A percentile compares a stretch with the other conserved stretches of the same genome.
Conservation (phyloP, 2,797 vertebrate genomes). For the Momotus momota region DNA sequence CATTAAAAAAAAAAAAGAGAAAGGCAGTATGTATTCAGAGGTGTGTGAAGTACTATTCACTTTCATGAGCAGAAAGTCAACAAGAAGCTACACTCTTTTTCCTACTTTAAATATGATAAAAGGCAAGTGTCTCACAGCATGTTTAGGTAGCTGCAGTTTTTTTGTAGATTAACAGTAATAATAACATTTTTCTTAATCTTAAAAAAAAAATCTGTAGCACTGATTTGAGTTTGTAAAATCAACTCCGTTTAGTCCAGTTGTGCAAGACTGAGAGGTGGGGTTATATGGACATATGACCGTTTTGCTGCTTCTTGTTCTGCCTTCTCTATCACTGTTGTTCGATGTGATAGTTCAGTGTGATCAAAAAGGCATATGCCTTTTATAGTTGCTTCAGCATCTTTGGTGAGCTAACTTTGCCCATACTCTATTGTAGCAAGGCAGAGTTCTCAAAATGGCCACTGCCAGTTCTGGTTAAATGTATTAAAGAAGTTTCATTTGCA, state of each 20-base stretch:
- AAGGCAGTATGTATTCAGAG: not conserved
- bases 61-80: not conserved
- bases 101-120: not conserved
- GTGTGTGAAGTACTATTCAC: not conserved
- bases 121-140: not conserved
- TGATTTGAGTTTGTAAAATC: not conserved
- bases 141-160: not conserved
- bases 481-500: not conserved
- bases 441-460: not conserved
- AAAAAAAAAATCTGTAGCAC: not conserved
- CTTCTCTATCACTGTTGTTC: not conserved
- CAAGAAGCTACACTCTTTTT: not conserved
- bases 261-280: not conserved
- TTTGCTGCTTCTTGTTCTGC: not conserved
- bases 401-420: not conserved
- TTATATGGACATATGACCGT: not conserved
- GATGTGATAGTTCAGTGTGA: too few relatives aligned
- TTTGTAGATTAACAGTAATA: not conserved
- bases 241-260: not conserved
- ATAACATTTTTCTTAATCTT: not conserved
- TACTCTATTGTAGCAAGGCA: not conserved
- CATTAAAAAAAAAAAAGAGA: not conserved
- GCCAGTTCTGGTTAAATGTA: constrained; percentile 9
- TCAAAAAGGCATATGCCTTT: not conserved
- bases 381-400: not conserved